Percentiles rank a stretch among this genome's conserved stretches.
Conservation (phyloP, 2,797 vertebrate genomes). For the Antrozous pallidus region DNA sequence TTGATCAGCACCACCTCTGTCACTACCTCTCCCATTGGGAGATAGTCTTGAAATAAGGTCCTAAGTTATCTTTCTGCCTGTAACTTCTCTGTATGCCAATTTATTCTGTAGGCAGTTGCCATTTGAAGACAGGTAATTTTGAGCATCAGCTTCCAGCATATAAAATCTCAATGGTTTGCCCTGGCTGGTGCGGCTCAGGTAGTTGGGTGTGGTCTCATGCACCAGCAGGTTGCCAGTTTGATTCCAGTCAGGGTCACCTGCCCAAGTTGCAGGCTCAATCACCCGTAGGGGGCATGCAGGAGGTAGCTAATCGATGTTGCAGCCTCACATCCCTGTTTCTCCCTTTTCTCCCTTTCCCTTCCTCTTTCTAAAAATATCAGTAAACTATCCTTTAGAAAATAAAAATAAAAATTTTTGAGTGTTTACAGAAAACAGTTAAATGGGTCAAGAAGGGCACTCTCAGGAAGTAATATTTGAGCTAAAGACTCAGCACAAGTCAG, state of each 20-base stretch:
- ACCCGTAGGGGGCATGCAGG: not conserved
- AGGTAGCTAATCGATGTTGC: not conserved
- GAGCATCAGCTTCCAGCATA: not conserved
- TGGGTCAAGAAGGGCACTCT: not conserved
- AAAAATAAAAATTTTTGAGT: not conserved
- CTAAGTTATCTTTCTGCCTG: constrained; percentile 1
- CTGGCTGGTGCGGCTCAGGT: not conserved
- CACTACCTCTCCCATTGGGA: not conserved
- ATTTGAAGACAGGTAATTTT: not conserved
- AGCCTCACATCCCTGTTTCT: not conserved
- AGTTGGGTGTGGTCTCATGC: not conserved
- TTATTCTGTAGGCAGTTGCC: not conserved
- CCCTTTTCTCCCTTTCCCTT: not conserved
- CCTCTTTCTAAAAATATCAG: not conserved
- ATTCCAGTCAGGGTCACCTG: not conserved
- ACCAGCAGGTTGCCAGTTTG: not conserved
- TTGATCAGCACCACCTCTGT: not conserved
- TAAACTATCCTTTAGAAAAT: not conserved
- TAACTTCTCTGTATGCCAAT: not conserved
- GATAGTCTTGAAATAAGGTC: not conserved
- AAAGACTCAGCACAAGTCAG: not conserved
- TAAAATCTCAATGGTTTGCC: not conserved
- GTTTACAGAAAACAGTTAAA: constrained; percentile 8
- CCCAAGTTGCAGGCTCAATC: not conserved
- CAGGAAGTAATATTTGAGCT: not conserved